Evolutionary conservation across 2,888 invertebrate genomes (phyloP), one percentile per base, ranked within the genome.

Genomic region (Bugula neritina): DNA sequence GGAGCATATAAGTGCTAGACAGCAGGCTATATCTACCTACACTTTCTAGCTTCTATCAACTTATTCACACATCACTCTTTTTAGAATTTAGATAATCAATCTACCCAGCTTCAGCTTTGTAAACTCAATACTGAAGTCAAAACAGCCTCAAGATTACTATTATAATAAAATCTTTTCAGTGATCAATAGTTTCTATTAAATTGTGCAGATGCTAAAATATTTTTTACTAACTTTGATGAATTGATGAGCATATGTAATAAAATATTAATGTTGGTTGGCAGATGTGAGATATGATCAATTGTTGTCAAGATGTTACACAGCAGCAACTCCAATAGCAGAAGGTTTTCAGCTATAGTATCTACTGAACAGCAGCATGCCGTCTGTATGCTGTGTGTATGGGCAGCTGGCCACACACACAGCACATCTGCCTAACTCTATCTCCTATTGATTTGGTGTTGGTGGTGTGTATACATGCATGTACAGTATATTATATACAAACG

Each of bases 201-300:
- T 63, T 25, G 63, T 17, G 63, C 63, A 63, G 63, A 63, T 63
- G 63, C 31, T 63, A 27, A 63, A 63, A 63, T 63, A 31, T 63
- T 63, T 63, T 63, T 63, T 63, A 5, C 27, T 25, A 63, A 31
- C 63, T 63, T 63, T 43, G 25, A 63, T 63, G 10, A 34, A 21
- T 13, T 25, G 63, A 63, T 34, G 63, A 31, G 27, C 63, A 63
- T 63, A 63, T 63, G 63, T 63, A 63, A 63, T 63, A 34, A 63
- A 63, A 63, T 63, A 63, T 63, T 63, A 5, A 63, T 63, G 27
- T n/a, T 10, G 17, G 43, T 17, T 13, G n/a, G 34, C 63, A 63
- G 63, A 63, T 63, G 63, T 63, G 21, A 63, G 63, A 63, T 63
- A 34, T 25, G 27, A 57, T 57, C 57, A 63, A 27, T 43, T 43